phyloP scores from a whole-genome alignment of 2,113 vertebrate species.

The Coptodon rendalli region DNA sequence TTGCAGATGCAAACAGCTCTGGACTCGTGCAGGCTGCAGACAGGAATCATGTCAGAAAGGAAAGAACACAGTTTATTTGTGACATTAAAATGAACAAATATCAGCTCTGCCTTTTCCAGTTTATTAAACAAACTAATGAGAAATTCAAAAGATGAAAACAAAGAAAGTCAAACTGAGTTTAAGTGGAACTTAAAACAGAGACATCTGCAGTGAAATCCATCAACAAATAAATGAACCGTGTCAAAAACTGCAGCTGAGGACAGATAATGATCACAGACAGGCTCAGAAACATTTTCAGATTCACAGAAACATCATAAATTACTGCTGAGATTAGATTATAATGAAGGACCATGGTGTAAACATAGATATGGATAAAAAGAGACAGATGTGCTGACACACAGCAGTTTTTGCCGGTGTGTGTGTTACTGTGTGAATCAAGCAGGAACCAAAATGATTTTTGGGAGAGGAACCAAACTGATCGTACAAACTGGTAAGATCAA shows the following conservation, averaged over 20 bases:
- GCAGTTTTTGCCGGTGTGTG: fast-evolving
- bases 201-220: not conserved
- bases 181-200: fast-evolving
- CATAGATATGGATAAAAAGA: not conserved
- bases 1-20: not conserved
- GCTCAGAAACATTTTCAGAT: fast-evolving
- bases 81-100: not conserved
- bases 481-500: not conserved
- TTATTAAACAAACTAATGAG: fast-evolving
- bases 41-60: fast-evolving
- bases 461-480: slow-evolving; percentile 3
- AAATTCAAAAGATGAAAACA: not conserved
- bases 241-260: fast-evolving
- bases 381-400: fast-evolving
- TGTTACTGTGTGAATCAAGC: not conserved
- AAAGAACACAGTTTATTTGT: not conserved
- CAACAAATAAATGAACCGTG: not conserved
- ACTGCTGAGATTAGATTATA: not conserved
- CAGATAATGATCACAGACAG: not conserved
- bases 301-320: not conserved
- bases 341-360: not conserved
- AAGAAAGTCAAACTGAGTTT: not conserved
- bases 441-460: not conserved
- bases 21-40: not conserved
- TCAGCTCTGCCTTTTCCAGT: not conserved